phyloP scores from a whole-genome alignment of 1,140 invertebrate species.

The Sycophaga agraensis region DNA sequence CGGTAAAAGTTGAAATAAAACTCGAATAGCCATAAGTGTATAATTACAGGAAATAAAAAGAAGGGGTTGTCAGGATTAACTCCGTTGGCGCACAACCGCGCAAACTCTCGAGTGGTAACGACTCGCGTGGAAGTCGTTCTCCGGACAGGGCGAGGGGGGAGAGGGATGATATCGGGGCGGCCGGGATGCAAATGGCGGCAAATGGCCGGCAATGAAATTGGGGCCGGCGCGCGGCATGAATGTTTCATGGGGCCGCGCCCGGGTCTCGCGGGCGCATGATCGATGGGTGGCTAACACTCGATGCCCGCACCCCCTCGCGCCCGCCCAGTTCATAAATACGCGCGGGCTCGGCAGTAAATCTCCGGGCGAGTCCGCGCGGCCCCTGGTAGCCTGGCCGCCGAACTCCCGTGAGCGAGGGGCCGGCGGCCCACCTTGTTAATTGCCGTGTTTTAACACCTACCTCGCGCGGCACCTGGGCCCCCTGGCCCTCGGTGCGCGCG shows the following conservation, averaged over 20 bases:
- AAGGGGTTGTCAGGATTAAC: too few species aligned
- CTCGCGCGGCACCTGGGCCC: slow-evolving; percentile 39
- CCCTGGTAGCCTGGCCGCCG: slow-evolving; percentile 42
- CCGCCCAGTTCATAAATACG: slow-evolving; percentile 56
- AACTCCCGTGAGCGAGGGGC: too few species aligned
- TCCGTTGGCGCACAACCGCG: too few species aligned
- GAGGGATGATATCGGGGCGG: too few species aligned
- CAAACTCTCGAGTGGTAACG: too few species aligned
- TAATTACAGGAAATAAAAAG: too few species aligned
- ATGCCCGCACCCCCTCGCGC: slow-evolving; percentile 28
- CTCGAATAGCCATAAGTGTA: too few species aligned
- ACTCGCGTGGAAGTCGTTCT: too few species aligned
- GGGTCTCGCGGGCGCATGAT: slow-evolving; percentile 55
- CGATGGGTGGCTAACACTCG: slow-evolving; percentile 51
- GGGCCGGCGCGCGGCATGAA: slow-evolving; percentile 50
- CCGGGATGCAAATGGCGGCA: slow-evolving; percentile 14
- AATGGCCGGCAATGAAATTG: slow-evolving; percentile 20
- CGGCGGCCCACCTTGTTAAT: slow-evolving; percentile 50
- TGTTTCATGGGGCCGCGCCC: slow-evolving; percentile 51
- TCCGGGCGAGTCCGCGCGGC: slow-evolving; percentile 40
- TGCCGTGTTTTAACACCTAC: slow-evolving; percentile 59
- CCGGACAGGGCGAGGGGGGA: too few species aligned
- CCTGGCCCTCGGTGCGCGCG: too few species aligned
- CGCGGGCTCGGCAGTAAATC: slow-evolving; percentile 54
- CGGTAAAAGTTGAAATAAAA: too few species aligned